A percentile compares a stretch with the other conserved stretches of the same genome.
phyloP scores from a whole-genome alignment of 2,113 vertebrate species.

The Gnathonemus echidnorhynchus region DNA sequence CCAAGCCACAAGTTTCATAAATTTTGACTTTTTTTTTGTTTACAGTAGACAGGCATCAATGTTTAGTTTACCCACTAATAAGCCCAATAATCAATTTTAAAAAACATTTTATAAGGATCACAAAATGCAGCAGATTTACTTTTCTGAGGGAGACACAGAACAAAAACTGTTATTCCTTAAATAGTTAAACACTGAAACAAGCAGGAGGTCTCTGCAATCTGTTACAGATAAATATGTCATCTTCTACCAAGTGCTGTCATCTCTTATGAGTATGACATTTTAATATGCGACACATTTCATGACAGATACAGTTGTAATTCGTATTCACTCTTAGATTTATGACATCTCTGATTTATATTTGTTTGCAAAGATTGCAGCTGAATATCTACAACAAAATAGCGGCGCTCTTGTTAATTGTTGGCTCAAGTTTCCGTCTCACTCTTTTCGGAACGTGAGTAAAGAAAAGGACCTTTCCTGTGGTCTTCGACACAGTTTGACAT shows the following conservation, averaged over 20 bases:
- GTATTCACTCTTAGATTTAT: neutral
- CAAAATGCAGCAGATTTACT: neutral
- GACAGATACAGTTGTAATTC: neutral
- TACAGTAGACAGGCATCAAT: neutral
- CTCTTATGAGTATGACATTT: neutral
- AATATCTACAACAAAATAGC: neutral
- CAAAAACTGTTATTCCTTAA: neutral
- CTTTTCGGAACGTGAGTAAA: neutral
- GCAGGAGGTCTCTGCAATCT: neutral
- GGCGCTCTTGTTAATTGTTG: neutral
- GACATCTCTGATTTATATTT: constrained; percentile 1
- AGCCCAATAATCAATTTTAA: neutral
- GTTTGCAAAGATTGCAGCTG: constrained; percentile 6
- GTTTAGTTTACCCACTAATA: neutral
- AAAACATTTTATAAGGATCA: neutral
- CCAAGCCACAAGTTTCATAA: neutral
- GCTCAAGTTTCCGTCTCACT: neutral
- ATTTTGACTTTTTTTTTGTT: neutral
- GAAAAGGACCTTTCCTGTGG: neutral
- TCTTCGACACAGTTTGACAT: neutral
- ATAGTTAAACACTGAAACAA: neutral
- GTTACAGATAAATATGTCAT: neutral
- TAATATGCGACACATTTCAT: neutral
- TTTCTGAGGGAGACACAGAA: neutral
- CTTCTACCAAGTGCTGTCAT: neutral